Evolutionary conservation across 30 jellyfish, hydroid and myxozoan species (phyloP).

Genomic region (Sanderia malayensis): DNA sequence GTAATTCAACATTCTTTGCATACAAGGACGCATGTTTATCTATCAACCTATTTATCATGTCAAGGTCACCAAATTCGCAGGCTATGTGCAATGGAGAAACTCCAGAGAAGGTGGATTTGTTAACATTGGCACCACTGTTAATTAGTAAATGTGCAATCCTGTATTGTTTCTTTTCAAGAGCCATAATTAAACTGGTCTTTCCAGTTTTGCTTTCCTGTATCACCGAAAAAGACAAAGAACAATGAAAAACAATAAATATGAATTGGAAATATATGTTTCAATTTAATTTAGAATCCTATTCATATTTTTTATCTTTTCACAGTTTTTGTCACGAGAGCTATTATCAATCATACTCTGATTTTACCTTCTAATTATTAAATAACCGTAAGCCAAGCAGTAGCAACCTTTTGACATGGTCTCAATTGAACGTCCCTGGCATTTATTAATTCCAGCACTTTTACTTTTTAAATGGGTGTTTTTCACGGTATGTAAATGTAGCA

Average conservation of each 20-base stretch:
- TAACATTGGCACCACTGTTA: conserved; percentile 36
- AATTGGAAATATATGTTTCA: no score
- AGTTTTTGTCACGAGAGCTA: no score
- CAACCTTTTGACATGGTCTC: no score
- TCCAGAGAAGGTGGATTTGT: conserved; percentile 42
- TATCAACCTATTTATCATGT: conserved; percentile 25
- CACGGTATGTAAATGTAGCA: no score
- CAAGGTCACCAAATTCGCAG: conserved; percentile 27
- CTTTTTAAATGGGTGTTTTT: no score
- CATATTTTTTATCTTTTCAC: no score
- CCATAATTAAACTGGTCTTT: conserved; percentile 34
- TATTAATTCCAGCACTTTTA: no score
- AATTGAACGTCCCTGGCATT: no score
- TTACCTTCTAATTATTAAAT: no score
- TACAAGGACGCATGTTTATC: conserved; percentile 29
- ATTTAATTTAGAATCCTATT: no score
- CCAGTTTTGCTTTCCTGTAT: conserved; percentile 16
- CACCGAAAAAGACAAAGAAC: not conserved
- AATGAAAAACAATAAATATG: not conserved
- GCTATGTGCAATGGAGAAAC: conserved; percentile 55
- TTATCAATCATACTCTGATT: no score
- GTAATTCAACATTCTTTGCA: conserved; percentile 40
- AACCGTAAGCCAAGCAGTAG: no score
- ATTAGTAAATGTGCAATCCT: conserved; percentile 20
- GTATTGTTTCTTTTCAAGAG: conserved; percentile 32